Base-by-base conservation (phyloP, 1,140 invertebrate species). In the Drosophila bocki region DNA sequence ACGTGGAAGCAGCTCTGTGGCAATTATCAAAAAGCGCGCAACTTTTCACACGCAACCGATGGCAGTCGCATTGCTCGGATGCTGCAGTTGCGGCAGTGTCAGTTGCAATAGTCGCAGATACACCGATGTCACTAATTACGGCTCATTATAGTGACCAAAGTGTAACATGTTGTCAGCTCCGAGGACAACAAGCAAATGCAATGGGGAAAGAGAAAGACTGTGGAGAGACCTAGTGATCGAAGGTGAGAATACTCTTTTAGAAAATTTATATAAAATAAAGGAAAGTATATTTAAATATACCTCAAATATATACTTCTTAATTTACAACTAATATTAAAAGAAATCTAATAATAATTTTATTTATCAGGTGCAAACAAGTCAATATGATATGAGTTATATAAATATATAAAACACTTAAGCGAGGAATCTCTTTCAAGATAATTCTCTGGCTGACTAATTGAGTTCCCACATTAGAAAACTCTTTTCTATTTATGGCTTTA, bases 81-180 rank as follows among this genome's bases (percentile, higher is more conserved):
- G 41, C 63, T 44, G 63, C 37, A 50, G 65, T 60, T 19, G 79
- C 45, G 47, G 69, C 80, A 13, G 26, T 60, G 19, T 60, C 19
- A 60, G 69, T 65, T 59, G 78, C 44, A 72, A 72, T 79, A 82
- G 84, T 45, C 48, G 79, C 80, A 58, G 74, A 39, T 68, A 41
- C 67, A 82, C 69, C 78, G 80, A 78, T 84, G 76, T 63, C 81
- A 90, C 85, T 90, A 90, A 90, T 90, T 90, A 90, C 85, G 85
- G 78, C 85, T 90, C 85, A 90, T 90, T 90, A 90, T 90, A 79
- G 85, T 90, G 85, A 90, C 85, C 85, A 90, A 90, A 90, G 85
- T 90, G 85, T 90, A 90, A 79, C 85, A 90, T 90, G 85, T 90
- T 90, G 85, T 90, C 85, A 90, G 78, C 78, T 69, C 11, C 67